Percentiles rank a stretch among this genome's conserved stretches.
Conservation (phyloP, 2,113 vertebrate genomes). For the Orthochromis malagaraziensis region DNA sequence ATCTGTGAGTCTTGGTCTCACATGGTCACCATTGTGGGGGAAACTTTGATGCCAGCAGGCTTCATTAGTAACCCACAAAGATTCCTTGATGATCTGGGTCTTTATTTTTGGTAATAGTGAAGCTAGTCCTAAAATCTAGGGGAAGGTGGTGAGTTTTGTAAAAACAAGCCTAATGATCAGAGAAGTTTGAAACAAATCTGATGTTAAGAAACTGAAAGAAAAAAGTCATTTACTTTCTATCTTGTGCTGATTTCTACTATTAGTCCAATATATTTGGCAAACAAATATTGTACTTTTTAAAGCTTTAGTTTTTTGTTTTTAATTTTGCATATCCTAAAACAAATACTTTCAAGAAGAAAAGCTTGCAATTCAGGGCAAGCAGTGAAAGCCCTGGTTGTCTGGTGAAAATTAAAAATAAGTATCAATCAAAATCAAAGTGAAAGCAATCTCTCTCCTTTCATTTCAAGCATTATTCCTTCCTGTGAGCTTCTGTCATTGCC, state of each 20-base stretch:
- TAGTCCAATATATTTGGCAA: background rate
- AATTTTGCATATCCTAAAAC: background rate
- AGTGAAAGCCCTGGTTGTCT: background rate
- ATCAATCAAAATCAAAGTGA: background rate
- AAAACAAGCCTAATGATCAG: background rate
- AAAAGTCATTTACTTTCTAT: background rate
- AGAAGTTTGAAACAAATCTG: background rate
- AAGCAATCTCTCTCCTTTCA: background rate
- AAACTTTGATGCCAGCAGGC: background rate
- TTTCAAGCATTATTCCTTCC: background rate
- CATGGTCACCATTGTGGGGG: background rate
- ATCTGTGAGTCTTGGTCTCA: background rate
- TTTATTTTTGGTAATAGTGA: background rate
- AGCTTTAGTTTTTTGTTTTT: background rate
- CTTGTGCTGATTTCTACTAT: background rate
- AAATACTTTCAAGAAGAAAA: background rate
- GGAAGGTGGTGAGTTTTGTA: background rate
- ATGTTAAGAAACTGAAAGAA: background rate
- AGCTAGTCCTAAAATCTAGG: background rate
- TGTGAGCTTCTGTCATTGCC: rapidly evolving
- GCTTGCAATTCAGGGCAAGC: background rate
- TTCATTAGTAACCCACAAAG: background rate
- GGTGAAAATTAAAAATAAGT: background rate
- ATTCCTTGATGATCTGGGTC: background rate
- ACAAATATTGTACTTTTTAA: background rate